These are phyloP conservation scores for Clunio marinus DNA, from an alignment of 2,888 invertebrate species.

Conservation along the genomic window DNA sequence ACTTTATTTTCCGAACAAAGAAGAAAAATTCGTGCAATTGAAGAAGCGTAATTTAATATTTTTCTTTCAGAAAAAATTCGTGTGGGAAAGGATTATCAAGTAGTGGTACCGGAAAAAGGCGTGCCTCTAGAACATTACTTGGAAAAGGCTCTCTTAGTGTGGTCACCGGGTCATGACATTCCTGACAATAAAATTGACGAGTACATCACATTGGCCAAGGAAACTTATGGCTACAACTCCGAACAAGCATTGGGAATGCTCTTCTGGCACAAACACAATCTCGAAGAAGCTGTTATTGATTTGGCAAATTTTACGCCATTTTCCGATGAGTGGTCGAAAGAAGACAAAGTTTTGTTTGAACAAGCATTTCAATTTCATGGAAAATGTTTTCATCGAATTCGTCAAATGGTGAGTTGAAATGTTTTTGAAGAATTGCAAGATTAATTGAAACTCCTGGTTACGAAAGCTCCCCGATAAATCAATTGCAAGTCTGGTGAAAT, in stretches of 20 bases:
- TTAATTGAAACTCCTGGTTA: not conserved
- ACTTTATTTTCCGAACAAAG: too few relatives aligned
- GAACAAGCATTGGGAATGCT: constrained; percentile 97
- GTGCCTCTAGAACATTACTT: constrained; percentile 69
- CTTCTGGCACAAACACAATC: constrained; percentile 96
- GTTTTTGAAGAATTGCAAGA: not conserved
- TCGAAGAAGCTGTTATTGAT: constrained; percentile 86
- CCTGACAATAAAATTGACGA: constrained; percentile 90
- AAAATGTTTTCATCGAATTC: constrained; percentile 93
- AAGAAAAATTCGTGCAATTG: too few relatives aligned
- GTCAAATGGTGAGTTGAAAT: constrained; percentile 78
- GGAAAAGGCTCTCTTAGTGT: constrained; percentile 88
- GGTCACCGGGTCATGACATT: constrained; percentile 90
- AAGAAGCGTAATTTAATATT: too few relatives aligned
- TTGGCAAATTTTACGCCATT: constrained; percentile 95
- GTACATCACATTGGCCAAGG: constrained; percentile 89
- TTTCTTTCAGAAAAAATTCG: constrained; percentile 76
- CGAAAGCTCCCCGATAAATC: constrained; percentile 98
- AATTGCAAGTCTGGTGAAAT: constrained; percentile 91
- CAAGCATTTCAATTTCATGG: constrained; percentile 98
- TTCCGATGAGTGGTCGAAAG: constrained; percentile 97
- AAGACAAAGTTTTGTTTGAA: constrained; percentile 96
- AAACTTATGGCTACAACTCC: constrained; percentile 95
- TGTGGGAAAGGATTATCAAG: constrained; percentile 92
- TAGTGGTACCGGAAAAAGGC: constrained; percentile 79